Evolutionary conservation across 2,113 vertebrate genomes (phyloP).

Genomic region (Oriolus oriolus): DNA sequence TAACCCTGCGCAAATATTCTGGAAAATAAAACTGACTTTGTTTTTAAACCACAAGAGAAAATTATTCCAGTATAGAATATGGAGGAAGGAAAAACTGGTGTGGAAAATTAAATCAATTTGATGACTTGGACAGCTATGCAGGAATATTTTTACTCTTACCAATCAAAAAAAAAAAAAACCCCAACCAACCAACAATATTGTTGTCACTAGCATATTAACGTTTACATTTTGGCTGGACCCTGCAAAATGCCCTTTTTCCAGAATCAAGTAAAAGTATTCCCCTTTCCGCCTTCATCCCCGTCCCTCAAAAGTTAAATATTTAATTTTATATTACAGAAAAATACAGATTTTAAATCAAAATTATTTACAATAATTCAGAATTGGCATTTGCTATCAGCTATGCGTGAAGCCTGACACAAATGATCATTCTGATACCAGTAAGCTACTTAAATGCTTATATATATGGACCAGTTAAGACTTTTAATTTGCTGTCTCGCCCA

Average conservation of each 20-base stretch:
- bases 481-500: background rate
- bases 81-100: constrained; percentile 42
- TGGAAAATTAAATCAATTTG: constrained; percentile 22
- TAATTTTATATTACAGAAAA: constrained; percentile 76
- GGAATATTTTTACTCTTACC: constrained; percentile 5
- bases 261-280: constrained; percentile 52
- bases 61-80: constrained; percentile 55
- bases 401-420: constrained; percentile 57
- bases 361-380: constrained; percentile 72
- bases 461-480: constrained; percentile 63
- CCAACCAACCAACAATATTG: background rate
- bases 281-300: background rate
- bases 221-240: constrained; percentile 59
- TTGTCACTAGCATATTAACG: constrained; percentile 11
- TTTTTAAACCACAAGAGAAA: constrained; percentile 23
- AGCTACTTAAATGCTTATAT: constrained; percentile 52
- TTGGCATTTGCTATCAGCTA: constrained; percentile 53
- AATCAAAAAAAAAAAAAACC: background rate
- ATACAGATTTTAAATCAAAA: constrained; percentile 67
- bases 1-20: constrained; percentile 22
- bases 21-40: background rate
- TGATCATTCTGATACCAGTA: constrained; percentile 53
- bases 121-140: background rate
- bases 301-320: constrained; percentile 66
- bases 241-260: constrained; percentile 65